A percentile compares a stretch with the other conserved stretches of the same genome.
These are phyloP conservation scores for Rhombomys opimus DNA, from an alignment of 2,113 vertebrate species.

Conservation along the genomic window DNA sequence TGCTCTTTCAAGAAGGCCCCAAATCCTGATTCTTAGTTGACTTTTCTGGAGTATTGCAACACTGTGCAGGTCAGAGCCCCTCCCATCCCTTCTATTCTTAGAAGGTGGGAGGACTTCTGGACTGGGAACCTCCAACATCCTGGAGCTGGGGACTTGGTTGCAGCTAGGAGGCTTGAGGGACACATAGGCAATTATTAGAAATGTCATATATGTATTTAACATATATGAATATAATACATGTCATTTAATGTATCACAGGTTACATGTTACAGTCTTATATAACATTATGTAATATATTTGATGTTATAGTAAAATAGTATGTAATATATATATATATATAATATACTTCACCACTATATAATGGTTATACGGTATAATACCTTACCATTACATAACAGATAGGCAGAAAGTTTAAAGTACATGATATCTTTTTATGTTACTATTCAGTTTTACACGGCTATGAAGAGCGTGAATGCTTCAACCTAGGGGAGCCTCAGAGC, in stretches of 20 bases:
- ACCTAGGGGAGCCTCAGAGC: not conserved
- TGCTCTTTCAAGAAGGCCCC: not conserved
- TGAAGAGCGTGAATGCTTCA: not conserved
- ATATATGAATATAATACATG: not conserved
- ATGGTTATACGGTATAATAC: not conserved
- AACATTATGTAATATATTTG: not conserved
- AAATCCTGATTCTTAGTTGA: not conserved
- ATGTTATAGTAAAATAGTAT: not conserved
- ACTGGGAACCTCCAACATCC: no score
- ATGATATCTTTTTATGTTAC: no score
- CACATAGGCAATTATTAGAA: not conserved
- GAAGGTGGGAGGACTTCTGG: not conserved
- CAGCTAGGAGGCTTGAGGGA: not conserved
- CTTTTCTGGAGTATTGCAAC: not conserved
- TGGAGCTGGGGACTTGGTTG: not conserved
- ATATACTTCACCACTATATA: not conserved
- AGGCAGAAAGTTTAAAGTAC: not conserved
- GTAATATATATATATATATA: not conserved
- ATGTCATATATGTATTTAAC: no score
- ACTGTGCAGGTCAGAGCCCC: no score
- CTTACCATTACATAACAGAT: not conserved
- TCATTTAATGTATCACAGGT: not conserved
- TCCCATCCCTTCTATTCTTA: not conserved
- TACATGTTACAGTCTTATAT: not conserved
- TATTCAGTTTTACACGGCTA: not conserved